phyloP scores from a whole-genome alignment of 2,888 invertebrate genomes.

The Harmothoe impar region DNA sequence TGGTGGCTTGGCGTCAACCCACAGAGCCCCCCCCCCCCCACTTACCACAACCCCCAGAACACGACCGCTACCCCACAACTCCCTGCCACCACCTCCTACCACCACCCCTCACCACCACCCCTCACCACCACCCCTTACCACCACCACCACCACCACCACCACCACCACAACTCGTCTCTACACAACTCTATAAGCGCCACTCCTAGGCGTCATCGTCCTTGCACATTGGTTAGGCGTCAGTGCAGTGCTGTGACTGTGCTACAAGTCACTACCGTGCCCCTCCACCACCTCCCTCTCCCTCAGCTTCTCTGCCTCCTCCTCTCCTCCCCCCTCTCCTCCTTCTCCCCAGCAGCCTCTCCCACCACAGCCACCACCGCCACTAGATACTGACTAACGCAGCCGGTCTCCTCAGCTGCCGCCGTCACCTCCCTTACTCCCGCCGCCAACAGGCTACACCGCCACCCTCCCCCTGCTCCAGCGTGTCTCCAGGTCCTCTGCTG shows the following conservation, averaged over 20 bases:
- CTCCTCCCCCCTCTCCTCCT: background rate
- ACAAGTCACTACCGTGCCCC: background rate
- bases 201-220: background rate
- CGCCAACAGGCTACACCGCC: constrained; percentile 28
- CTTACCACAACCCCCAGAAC: background rate
- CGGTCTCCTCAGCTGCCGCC: constrained; percentile 18
- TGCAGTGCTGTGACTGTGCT: background rate
- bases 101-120: background rate
- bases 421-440: background rate
- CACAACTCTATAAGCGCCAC: background rate
- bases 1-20: too few species aligned
- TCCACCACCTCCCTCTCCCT: background rate
- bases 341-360: background rate
- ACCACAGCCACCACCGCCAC: background rate
- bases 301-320: background rate
- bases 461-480: background rate
- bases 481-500: background rate
- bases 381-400: background rate
- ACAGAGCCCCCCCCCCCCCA: background rate
- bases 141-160: background rate
- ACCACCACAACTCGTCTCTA: background rate
- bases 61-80: background rate
- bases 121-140: background rate
- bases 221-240: constrained; percentile 3
- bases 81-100: background rate